Evolutionary conservation across 2,113 vertebrate genomes (phyloP).

Genomic region (Scartelaos histophorus): DNA sequence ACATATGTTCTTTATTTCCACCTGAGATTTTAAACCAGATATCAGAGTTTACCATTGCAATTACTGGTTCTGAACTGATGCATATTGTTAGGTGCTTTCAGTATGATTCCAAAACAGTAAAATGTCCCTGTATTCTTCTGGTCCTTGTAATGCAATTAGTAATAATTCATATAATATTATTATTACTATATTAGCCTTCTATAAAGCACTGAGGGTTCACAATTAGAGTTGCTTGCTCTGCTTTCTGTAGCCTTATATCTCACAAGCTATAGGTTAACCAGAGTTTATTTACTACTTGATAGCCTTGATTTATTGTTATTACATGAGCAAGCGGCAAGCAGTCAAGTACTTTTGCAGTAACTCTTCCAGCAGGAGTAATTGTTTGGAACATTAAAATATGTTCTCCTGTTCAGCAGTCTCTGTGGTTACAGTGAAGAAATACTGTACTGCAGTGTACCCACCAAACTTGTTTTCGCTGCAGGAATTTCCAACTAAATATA

Average conservation of each 20-base stretch:
- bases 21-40: constrained; percentile 20
- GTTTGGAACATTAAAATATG: constrained; percentile 37
- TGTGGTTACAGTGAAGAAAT: constrained; percentile 16
- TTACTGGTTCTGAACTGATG: not conserved
- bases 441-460: not conserved
- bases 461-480: constrained; percentile 6
- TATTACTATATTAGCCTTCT: constrained; percentile 1
- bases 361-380: constrained; percentile 37
- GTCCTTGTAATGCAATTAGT: constrained; percentile 5
- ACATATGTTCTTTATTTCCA: constrained; percentile 30
- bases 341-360: constrained; percentile 23
- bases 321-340: constrained; percentile 25
- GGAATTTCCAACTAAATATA: not conserved
- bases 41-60: not conserved
- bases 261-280: constrained; percentile 15
- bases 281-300: constrained; percentile 39
- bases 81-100: not conserved
- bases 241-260: constrained; percentile 11
- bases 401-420: constrained; percentile 3
- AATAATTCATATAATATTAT: too few relatives aligned
- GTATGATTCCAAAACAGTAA: not conserved
- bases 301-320: constrained; percentile 32
- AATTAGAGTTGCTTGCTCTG: not conserved
- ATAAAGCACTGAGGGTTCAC: constrained; percentile 11
- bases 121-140: constrained; percentile 4